Percentiles rank a stretch among this genome's conserved stretches.
Conservation (phyloP, 1,140 invertebrate species). For the Leptinotarsa defecta region DNA sequence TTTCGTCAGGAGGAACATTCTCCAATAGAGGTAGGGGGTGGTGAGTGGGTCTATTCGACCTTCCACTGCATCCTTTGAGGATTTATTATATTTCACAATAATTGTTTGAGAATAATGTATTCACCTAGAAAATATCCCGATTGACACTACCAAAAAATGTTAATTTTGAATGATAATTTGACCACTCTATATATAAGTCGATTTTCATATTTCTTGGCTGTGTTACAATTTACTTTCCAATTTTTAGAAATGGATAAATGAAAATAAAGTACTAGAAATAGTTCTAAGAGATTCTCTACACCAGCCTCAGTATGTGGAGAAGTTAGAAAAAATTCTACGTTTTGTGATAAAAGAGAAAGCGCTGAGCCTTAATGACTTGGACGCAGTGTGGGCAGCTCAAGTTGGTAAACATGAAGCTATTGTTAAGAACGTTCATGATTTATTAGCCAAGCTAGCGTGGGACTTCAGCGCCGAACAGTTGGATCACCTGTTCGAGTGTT, state of each 20-base stretch:
- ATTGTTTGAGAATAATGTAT: no score
- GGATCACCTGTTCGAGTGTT: conserved; percentile 96
- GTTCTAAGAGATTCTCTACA: conserved; percentile 94
- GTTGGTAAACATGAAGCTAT: conserved; percentile 94
- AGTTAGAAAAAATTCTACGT: conserved; percentile 94
- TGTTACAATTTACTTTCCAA: no score
- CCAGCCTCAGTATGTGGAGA: conserved; percentile 97
- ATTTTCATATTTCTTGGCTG: no score
- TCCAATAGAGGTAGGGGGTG: no score
- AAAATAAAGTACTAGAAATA: conserved; percentile 94
- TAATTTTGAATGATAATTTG: background rate
- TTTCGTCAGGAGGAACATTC: no score
- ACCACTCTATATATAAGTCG: background rate
- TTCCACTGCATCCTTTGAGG: no score
- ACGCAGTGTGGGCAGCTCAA: conserved; percentile 95
- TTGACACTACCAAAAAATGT: background rate
- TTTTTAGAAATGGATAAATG: conserved; percentile 91
- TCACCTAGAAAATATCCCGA: no score
- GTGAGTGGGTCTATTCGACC: no score
- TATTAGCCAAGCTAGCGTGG: conserved; percentile 96
- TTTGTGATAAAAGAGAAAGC: conserved; percentile 96
- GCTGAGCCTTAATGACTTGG: conserved; percentile 87
- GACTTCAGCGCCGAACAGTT: conserved; percentile 97
- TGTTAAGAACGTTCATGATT: conserved; percentile 95
- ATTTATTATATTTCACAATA: no score